phyloP scores from a whole-genome alignment of 2,113 vertebrate species.

The Ancistrus triradiatus region DNA sequence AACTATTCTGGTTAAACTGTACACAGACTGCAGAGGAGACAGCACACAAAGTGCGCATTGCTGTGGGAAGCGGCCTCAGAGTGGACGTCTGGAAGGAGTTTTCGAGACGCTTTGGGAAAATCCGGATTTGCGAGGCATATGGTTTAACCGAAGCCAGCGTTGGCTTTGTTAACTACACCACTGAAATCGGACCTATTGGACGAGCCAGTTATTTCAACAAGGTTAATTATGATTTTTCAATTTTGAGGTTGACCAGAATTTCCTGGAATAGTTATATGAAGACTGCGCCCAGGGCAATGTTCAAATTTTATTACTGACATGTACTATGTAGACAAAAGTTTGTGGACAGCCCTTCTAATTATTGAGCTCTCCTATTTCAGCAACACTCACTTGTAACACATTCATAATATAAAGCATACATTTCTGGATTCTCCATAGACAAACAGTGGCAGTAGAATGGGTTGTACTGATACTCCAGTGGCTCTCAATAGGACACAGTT shows the following conservation, averaged over 20 bases:
- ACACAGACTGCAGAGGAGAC: conserved; percentile 62
- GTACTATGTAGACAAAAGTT: no score
- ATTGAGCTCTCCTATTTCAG: no score
- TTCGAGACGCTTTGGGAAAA: conserved; percentile 66
- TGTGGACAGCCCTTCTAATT: no score
- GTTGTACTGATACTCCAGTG: no score
- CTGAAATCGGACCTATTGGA: conserved; percentile 74
- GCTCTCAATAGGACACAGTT: no score
- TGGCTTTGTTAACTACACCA: conserved; percentile 83
- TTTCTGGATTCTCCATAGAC: no score
- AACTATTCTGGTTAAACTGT: conserved; percentile 9
- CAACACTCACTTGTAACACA: no score
- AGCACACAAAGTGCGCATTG: conserved; percentile 70
- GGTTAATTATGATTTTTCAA: conserved; percentile 40
- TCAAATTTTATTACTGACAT: conserved; percentile 1
- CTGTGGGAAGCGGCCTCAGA: conserved; percentile 74
- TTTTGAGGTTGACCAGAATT: conserved; percentile 10
- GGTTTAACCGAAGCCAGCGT: conserved; percentile 82
- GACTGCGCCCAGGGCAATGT: background rate
- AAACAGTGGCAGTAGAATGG: no score
- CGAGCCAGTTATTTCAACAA: conserved; percentile 76
- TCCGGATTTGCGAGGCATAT: conserved; percentile 78
- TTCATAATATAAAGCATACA: no score
- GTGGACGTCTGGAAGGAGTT: conserved; percentile 81
- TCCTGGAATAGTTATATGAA: conserved; percentile 16